Evolutionary conservation across 2,888 invertebrate species (phyloP).

Genomic region (Chelonus formosanus): DNA sequence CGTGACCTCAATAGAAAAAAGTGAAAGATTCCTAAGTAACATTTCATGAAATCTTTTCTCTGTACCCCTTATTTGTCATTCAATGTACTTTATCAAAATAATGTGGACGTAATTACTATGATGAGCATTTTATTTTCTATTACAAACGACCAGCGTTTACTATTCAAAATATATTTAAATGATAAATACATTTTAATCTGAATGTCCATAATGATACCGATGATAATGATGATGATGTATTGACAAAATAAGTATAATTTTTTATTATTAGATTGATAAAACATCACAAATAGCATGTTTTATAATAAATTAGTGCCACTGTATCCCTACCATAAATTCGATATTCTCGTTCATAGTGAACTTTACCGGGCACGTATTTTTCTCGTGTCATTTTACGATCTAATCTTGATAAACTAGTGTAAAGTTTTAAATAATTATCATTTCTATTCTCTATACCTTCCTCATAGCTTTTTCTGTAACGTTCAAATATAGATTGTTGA

Average conservation of each 20-base stretch:
- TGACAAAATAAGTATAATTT: slow-evolving; percentile 16
- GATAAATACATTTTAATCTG: too few species aligned
- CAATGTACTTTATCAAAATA: slow-evolving; percentile 19
- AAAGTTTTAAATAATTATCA: slow-evolving; percentile 53
- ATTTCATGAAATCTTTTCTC: slow-evolving; percentile 8
- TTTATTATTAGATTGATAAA: neutral
- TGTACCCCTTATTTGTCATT: slow-evolving; percentile 4
- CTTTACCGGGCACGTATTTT: slow-evolving; percentile 58
- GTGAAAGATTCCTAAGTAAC: too few species aligned
- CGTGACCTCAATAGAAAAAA: too few species aligned
- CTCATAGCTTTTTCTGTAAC: slow-evolving; percentile 34
- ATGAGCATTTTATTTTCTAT: slow-evolving; percentile 16
- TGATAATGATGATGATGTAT: too few species aligned
- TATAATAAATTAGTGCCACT: slow-evolving; percentile 63
- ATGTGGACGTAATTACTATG: slow-evolving; percentile 25
- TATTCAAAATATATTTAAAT: neutral
- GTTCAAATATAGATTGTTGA: slow-evolving; percentile 32
- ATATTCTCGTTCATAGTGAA: slow-evolving; percentile 62
- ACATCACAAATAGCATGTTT: slow-evolving; percentile 64
- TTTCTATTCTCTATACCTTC: slow-evolving; percentile 38
- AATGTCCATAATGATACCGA: too few species aligned
- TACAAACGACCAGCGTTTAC: slow-evolving; percentile 29
- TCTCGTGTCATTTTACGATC: slow-evolving; percentile 46
- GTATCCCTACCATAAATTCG: slow-evolving; percentile 63
- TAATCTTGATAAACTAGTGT: slow-evolving; percentile 50